phyloP scores from a whole-genome alignment of 2,113 vertebrate genomes.

The Rhinichthys klamathensis region DNA sequence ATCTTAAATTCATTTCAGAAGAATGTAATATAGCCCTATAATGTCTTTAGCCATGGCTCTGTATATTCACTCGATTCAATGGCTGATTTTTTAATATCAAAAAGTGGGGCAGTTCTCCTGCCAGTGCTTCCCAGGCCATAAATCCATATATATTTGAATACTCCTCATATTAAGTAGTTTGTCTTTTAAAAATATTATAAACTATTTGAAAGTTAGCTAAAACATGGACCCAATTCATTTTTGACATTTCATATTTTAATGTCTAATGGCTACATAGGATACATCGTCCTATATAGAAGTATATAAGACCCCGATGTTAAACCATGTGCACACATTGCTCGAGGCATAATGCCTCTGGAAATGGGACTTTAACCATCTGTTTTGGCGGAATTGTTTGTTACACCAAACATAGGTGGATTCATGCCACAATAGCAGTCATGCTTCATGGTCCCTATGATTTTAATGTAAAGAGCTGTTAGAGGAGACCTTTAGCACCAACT shows the following conservation, averaged over 20 bases:
- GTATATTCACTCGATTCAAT: neutral
- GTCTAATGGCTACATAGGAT: neutral
- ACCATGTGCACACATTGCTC: conserved; percentile 68
- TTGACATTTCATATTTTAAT: neutral
- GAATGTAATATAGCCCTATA: no score
- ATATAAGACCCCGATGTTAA: neutral
- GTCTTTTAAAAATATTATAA: neutral
- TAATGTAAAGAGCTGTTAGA: neutral
- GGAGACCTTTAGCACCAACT: neutral
- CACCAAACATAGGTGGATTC: conserved; percentile 5
- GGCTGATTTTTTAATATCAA: neutral
- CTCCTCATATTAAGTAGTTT: neutral
- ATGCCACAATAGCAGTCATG: neutral
- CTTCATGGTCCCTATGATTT: neutral
- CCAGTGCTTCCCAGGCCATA: neutral
- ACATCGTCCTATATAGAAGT: neutral
- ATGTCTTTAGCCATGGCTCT: neutral
- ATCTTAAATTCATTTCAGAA: neutral
- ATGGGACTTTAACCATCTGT: conserved; percentile 61
- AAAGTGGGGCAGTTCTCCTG: neutral
- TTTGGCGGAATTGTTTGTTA: neutral
- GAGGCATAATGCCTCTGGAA: conserved; percentile 75
- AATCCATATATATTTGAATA: neutral
- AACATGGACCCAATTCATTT: neutral
- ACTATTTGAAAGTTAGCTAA: neutral